Evolutionary conservation across 1,140 invertebrate species (phyloP).

Genomic region (Acromyrmex charruanus): DNA sequence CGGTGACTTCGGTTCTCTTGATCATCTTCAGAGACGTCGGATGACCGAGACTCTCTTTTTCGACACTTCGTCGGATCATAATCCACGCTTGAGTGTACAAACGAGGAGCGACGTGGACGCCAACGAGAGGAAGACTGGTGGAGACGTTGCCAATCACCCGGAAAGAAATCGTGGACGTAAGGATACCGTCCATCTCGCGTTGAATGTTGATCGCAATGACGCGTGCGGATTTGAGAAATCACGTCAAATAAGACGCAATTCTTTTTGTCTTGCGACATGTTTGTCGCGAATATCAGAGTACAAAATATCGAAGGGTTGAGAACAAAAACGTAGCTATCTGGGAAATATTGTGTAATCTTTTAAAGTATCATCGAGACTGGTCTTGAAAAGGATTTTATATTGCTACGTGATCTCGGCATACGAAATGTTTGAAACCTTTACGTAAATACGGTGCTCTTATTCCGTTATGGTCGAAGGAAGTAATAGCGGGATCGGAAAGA

Average conservation of each 20-base stretch:
- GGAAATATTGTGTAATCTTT: constrained; percentile 3
- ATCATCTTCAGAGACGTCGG: constrained; percentile 56
- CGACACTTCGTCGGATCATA: constrained; percentile 77
- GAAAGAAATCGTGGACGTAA: constrained; percentile 66
- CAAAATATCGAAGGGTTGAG: constrained; percentile 1
- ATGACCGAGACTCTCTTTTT: constrained; percentile 83
- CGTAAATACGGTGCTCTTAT: constrained; percentile 44
- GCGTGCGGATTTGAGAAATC: constrained; percentile 19
- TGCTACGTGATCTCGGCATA: constrained; percentile 1
- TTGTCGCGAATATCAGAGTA: constrained; percentile 29
- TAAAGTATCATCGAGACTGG: not conserved
- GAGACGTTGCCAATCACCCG: constrained; percentile 26
- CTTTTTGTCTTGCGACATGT: constrained; percentile 9
- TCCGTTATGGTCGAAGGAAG: constrained; percentile 52
- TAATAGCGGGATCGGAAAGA: constrained; percentile 67
- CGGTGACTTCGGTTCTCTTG: constrained; percentile 34
- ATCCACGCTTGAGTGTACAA: constrained; percentile 65
- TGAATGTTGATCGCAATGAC: constrained; percentile 36
- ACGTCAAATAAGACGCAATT: constrained; percentile 12
- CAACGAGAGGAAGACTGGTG: constrained; percentile 73
- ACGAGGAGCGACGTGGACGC: constrained; percentile 75
- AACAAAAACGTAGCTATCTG: constrained; percentile 28
- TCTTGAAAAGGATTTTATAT: constrained; percentile 7
- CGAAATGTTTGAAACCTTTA: constrained; percentile 25
- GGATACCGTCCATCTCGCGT: constrained; percentile 42